Evolutionary conservation across 2,113 vertebrate species (phyloP).

Genomic region (Callaeas wilsoni): DNA sequence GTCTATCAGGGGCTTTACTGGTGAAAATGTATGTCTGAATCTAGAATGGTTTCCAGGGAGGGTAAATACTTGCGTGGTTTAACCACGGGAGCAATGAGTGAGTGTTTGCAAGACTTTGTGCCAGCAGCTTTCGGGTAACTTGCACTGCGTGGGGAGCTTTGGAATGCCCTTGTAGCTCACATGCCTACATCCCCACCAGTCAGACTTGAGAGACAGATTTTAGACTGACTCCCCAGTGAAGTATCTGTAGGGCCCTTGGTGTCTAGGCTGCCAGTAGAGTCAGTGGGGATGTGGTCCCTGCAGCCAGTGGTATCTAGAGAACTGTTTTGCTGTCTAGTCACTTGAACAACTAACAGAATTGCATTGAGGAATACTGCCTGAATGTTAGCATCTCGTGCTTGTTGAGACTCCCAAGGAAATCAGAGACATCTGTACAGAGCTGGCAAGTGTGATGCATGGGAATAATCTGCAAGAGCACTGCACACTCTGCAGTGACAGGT

Average conservation of each 20-base stretch:
- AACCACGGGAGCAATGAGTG: not conserved
- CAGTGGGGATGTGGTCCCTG: not conserved
- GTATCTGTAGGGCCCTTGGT: not conserved
- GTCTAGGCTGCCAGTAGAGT: not conserved
- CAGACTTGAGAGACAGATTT: not conserved
- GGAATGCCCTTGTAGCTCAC: not conserved
- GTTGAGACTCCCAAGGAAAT: not conserved
- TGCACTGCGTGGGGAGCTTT: not conserved
- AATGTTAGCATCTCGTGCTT: not conserved
- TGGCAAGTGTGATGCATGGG: not conserved
- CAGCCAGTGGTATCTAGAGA: not conserved
- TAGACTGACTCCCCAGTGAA: not conserved
- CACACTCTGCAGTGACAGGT: not conserved
- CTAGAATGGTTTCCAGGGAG: not conserved
- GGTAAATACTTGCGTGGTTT: not conserved
- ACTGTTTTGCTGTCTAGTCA: not conserved
- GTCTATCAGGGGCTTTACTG: not conserved
- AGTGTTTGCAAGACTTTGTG: not conserved
- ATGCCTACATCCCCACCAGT: not conserved
- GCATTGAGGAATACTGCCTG: not conserved
- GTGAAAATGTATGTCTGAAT: not conserved
- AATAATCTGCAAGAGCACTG: not conserved
- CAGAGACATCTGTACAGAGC: not conserved
- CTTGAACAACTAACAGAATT: not conserved
- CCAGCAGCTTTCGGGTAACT: not conserved